These are phyloP conservation scores for Sycophila texana DNA, from an alignment of 2,888 invertebrate species.

Conservation along the genomic window DNA sequence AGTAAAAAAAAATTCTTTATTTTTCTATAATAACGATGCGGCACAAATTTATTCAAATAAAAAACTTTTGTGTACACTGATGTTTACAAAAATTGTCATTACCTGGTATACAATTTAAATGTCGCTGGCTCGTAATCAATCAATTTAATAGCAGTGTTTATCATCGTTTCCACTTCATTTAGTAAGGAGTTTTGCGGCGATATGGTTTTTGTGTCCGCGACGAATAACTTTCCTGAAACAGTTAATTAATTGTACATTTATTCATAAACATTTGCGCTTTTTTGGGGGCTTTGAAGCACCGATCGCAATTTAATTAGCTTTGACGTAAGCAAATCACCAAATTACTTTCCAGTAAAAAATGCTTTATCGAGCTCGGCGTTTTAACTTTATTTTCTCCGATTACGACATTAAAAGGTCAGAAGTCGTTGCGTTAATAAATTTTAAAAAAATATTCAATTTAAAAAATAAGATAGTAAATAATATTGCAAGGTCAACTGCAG, in stretches of 20 bases:
- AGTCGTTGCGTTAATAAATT: conserved; percentile 14
- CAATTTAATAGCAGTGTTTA: conserved; percentile 62
- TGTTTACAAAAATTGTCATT: no score
- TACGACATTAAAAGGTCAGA: conserved; percentile 46
- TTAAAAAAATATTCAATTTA: conserved; percentile 22
- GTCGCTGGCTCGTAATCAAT: conserved; percentile 63
- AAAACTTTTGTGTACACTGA: not conserved
- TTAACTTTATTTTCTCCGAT: conserved; percentile 40
- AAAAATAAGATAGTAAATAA: conserved; percentile 1
- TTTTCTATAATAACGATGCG: no score
- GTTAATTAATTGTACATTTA: not conserved
- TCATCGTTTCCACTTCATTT: conserved; percentile 64
- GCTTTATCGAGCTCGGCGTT: conserved; percentile 22
- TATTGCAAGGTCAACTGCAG: conserved; percentile 18
- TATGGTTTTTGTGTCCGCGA: conserved; percentile 51
- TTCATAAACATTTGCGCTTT: not conserved
- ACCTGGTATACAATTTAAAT: conserved; percentile 70
- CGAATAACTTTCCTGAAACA: conserved; percentile 37
- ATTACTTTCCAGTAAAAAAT: conserved; percentile 16
- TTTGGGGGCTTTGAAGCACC: not conserved
- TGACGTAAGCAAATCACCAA: not conserved
- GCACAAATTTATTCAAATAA: not conserved
- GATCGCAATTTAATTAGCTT: not conserved
- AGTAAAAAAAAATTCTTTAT: no score
- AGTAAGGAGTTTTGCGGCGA: conserved; percentile 64